Percentiles rank a stretch among this genome's conserved stretches.
phyloP scores from a whole-genome alignment of 2,113 vertebrate genomes.

The Monopterus albus region DNA sequence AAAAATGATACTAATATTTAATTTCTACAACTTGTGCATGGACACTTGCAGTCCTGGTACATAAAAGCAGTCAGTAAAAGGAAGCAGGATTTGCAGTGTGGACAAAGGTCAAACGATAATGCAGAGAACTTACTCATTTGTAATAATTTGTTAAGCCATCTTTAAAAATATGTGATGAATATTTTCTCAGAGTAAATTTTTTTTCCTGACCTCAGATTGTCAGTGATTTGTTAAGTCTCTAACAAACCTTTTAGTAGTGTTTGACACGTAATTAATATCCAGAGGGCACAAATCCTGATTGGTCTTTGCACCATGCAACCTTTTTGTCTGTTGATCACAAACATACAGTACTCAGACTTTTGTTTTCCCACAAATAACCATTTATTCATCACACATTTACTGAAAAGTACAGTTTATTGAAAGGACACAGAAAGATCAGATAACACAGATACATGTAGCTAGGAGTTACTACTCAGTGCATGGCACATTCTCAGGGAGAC shows the following conservation, averaged over 20 bases:
- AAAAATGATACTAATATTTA: too few species aligned
- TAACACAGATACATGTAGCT: slow-evolving; percentile 83
- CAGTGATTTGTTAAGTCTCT: background rate
- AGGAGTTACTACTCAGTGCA: slow-evolving; percentile 86
- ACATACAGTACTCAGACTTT: slow-evolving; percentile 51
- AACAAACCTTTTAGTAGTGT: background rate
- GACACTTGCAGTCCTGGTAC: too few species aligned
- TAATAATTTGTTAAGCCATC: background rate
- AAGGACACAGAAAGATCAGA: slow-evolving; percentile 85
- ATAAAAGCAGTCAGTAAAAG: too few species aligned
- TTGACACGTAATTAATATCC: slow-evolving; percentile 9
- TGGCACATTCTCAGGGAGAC: slow-evolving; percentile 87
- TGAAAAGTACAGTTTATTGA: slow-evolving; percentile 87
- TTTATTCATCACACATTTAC: slow-evolving; percentile 85
- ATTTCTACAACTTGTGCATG: too few species aligned
- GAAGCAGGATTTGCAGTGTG: background rate
- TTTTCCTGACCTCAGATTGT: background rate
- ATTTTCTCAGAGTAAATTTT: background rate
- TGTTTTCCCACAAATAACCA: slow-evolving; percentile 82
- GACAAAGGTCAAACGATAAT: background rate
- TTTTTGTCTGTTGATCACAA: slow-evolving; percentile 53
- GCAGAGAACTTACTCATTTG: background rate
- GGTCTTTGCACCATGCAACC: background rate
- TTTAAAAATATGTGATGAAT: background rate
- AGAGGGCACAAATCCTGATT: background rate